These are phyloP conservation scores for Zaprionus kolodkinae DNA, from an alignment of 1,140 invertebrate species.

Conservation along the genomic window DNA sequence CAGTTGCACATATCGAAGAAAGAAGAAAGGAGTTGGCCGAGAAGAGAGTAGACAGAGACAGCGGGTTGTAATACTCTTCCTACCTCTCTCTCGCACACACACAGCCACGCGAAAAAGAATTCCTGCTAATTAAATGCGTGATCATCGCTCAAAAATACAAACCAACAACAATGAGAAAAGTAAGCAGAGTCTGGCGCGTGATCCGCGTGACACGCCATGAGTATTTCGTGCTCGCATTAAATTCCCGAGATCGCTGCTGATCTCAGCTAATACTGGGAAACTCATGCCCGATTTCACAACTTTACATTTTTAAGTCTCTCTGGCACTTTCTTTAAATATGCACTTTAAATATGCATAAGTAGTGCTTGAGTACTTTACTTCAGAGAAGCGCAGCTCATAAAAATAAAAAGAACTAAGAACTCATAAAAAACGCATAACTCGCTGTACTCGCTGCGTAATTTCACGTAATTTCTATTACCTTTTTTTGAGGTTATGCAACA, in stretches of 20 bases:
- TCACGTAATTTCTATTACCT: neutral
- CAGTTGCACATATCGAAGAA: constrained; percentile 63
- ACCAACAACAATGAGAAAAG: constrained; percentile 39
- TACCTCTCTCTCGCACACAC: constrained; percentile 8
- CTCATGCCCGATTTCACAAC: neutral
- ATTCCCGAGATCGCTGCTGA: neutral
- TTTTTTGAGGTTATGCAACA: no score
- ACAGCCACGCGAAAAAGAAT: constrained; percentile 45
- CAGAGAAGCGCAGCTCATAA: neutral
- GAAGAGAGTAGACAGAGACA: constrained; percentile 19
- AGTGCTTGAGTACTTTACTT: neutral
- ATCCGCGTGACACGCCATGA: neutral
- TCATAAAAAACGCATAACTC: neutral
- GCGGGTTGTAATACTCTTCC: neutral
- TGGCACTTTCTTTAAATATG: neutral
- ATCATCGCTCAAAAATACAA: constrained; percentile 71
- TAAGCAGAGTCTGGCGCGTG: constrained; percentile 45
- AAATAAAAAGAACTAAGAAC: neutral
- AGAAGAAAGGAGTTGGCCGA: constrained; percentile 68
- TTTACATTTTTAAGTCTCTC: constrained; percentile 1
- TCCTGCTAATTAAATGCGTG: constrained; percentile 80
- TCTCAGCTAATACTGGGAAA: neutral
- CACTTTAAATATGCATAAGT: neutral
- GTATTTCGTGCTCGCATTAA: neutral
- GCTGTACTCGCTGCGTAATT: neutral